Base-by-base conservation (phyloP, 2,113 vertebrate genomes). In the Patagioenas fasciata region DNA sequence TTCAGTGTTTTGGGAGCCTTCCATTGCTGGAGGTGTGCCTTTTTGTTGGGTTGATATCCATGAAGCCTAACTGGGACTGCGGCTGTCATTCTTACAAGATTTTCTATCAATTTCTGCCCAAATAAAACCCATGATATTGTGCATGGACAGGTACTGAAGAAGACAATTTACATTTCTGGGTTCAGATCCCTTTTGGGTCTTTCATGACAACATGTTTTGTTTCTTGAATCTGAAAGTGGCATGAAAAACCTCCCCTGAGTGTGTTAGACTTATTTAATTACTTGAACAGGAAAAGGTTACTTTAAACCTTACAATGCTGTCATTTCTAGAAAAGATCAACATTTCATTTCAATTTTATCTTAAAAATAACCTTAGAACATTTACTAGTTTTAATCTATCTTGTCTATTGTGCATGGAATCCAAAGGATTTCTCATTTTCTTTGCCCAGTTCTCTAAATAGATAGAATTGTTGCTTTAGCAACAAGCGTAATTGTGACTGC, bases 381-480 rank as follows among this genome's bases (percentile, higher is more conserved):
- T 64, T 38, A 80, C 9, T 82, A 80, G 51, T 88, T 88, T 82
- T 13, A 79, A 92, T 64, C 67, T 90, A 7, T 81, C 32, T 8
- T 10, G 21, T 53, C 8, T 13, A 2, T 81, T 64, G 38, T 71
- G 58, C 10, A 14, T 62, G 42, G 21, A 85, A 58, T 26, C 38
- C 8, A 40, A 47, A 80, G 57, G 65, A 90, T 42, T 47, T 85
- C 53, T 88, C 36, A 29, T 75, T 93, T 80, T 78, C 67, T 80
- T 81, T 86, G 64, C 38, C 19, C 48, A 6, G 4, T 90, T 90
- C 61, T 81, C 72, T 85, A 93, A 94, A 85, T 78, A 73, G 7
- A 0, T 67, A 80, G 67, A 88, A 92, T 67, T 88, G 92, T 94
- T 92, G 80, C 93, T 95, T 95, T 93, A 96, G 85, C 92, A 92